A percentile compares a stretch with the other conserved stretches of the same genome.
These are phyloP conservation scores for Vanessa atalanta DNA, from an alignment of 1,140 invertebrate species.

Conservation along the genomic window DNA sequence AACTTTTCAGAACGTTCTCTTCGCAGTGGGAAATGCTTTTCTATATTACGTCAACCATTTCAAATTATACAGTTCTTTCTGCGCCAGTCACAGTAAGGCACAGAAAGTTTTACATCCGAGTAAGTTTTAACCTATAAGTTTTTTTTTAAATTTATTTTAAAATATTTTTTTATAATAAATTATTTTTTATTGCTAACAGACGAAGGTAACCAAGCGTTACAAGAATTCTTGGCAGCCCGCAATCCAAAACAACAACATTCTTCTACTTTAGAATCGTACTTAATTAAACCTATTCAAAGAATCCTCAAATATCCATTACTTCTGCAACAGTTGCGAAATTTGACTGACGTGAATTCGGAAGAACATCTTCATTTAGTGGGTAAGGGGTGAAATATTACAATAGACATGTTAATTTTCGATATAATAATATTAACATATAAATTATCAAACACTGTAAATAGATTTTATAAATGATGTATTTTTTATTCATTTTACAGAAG, in stretches of 20 bases:
- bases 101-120: conserved; percentile 99
- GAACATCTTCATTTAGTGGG: conserved; percentile 96
- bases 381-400: conserved; percentile 68
- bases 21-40: conserved; percentile 97
- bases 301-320: conserved; percentile 98
- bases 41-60: conserved; percentile 99
- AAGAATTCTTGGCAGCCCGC: conserved; percentile 95
- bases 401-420: neutral
- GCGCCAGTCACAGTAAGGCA: conserved; percentile 98
- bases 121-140: conserved; percentile 82
- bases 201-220: conserved; percentile 97
- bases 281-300: conserved; percentile 99
- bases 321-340: conserved; percentile 95
- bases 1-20: conserved; percentile 93
- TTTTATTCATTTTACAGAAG: conserved; percentile 83
- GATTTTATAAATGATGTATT: neutral
- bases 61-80: conserved; percentile 99
- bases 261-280: conserved; percentile 97
- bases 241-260: conserved; percentile 98
- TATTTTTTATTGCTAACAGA: conserved; percentile 80
- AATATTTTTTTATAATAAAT: conserved; percentile 18
- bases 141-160: neutral
- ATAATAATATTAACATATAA: neutral
- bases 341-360: conserved; percentile 94
- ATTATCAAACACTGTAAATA: neutral